Base-by-base conservation (phyloP, 2,797 vertebrate species). In the Botia kubotai region DNA sequence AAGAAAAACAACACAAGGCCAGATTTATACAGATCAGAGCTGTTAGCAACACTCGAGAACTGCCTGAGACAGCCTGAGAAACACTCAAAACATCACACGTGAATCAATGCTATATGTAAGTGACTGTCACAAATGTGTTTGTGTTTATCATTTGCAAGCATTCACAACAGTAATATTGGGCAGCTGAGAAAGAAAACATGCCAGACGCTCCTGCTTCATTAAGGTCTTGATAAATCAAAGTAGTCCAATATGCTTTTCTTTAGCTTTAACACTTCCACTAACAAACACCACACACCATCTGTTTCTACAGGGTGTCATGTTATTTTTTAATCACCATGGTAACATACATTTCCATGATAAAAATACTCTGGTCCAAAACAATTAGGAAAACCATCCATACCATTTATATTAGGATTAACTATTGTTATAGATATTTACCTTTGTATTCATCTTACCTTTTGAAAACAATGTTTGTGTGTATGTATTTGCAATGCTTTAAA, bases 1-100 rank as follows among this genome's bases (percentile, higher is more conserved):
- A 50, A 66, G 72, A 69, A 70, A 53, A 75, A 69, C 72, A 82
- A 68, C 80, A 79, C 79, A 79, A 57, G 53, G 36, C 23, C 68
- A 57, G 62, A 58, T 77, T 70, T 58, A 82, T 81, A 43, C 53
- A 74, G 74, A 80, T 81, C 55, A 81, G 73, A 69, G 33, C 33
- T 33, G 33, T 33, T 1, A 33, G 33, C 33, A 33, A 5, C 33
- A 33, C 3, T 33, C 2, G 33, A 33, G 33, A 33, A 33, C 33
- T 33, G 1, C 3, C 72, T 1, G 10, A 3, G 43, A 29, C 6
- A 19, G 21, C 14, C 7, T 36, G 26, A 63, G 50, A 33, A 46
- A 16, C 10, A 6, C 33, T 39, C 17, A 43, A 39, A 43, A 57
- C 21, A 55, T 50, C 1, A 23, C 19, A 71, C 43, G 36, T 33